phyloP scores from a whole-genome alignment of 2,888 invertebrate species.

The Pimpla rufipes region DNA sequence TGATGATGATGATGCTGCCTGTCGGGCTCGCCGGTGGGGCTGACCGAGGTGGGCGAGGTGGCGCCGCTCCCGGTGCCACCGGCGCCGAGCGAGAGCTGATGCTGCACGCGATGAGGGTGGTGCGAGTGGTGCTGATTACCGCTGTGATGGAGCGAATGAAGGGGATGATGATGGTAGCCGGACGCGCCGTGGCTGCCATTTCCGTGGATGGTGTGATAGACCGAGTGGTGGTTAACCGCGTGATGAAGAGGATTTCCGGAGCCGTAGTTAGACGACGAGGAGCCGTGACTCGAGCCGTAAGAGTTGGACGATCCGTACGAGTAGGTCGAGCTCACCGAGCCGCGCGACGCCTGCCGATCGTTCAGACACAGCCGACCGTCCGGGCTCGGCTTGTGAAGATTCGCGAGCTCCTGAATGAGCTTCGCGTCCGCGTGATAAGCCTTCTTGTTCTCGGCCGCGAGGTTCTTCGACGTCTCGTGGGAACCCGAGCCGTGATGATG shows the following conservation, averaged over 20 bases:
- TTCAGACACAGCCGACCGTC: slow-evolving; percentile 72
- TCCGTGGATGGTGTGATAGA: slow-evolving; percentile 84
- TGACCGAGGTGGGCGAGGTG: slow-evolving; percentile 78
- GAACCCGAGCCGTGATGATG: slow-evolving; percentile 85
- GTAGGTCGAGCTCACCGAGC: slow-evolving; percentile 82
- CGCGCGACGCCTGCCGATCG: slow-evolving; percentile 77
- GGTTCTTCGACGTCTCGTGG: slow-evolving; percentile 69
- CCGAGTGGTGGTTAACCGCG: slow-evolving; percentile 78
- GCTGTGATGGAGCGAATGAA: slow-evolving; percentile 24
- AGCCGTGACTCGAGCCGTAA: slow-evolving; percentile 77
- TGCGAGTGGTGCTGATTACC: slow-evolving; percentile 80
- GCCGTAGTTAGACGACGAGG: slow-evolving; percentile 85
- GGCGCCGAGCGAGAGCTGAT: slow-evolving; percentile 73
- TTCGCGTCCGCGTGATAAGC: slow-evolving; percentile 75
- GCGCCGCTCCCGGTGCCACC: slow-evolving; percentile 71
- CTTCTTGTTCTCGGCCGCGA: slow-evolving; percentile 60
- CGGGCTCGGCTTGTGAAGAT: slow-evolving; percentile 70
- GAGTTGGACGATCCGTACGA: slow-evolving; percentile 79
- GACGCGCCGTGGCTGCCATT: slow-evolving; percentile 72
- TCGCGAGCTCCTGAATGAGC: slow-evolving; percentile 78
- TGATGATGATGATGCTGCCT: slow-evolving; percentile 87
- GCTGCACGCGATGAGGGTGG: slow-evolving; percentile 79
- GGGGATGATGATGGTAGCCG: slow-evolving; percentile 69
- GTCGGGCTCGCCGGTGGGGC: slow-evolving; percentile 78
- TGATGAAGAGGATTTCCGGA: slow-evolving; percentile 83